A percentile compares a stretch with the other conserved stretches of the same genome.
Conservation (phyloP, 2,113 vertebrate genomes). For the Gnathonemus longibarbis region DNA sequence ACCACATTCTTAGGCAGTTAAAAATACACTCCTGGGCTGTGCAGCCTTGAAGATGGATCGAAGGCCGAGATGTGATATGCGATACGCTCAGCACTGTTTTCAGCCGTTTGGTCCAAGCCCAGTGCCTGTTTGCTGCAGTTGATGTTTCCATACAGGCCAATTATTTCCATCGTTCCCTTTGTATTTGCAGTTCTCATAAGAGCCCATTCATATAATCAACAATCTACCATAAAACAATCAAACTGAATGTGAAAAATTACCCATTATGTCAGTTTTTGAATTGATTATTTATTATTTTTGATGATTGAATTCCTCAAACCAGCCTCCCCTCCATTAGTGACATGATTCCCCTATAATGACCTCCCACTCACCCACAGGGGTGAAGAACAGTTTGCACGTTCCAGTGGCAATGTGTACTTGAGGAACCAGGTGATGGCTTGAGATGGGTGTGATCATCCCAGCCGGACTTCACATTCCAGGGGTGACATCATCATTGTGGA, state of each 20-base stretch:
- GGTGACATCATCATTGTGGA: neutral
- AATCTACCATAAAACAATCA: neutral
- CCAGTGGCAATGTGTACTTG: neutral
- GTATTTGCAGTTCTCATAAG: neutral
- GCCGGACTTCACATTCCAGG: neutral
- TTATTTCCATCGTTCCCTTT: neutral
- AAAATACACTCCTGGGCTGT: slow-evolving; percentile 33
- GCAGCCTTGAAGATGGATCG: slow-evolving; percentile 56
- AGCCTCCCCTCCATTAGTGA: neutral
- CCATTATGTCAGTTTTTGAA: neutral
- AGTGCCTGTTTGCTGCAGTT: neutral
- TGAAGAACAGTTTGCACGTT: neutral
- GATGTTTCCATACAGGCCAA: neutral
- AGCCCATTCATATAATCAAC: neutral
- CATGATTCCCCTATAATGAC: neutral
- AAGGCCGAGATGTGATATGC: slow-evolving; percentile 50
- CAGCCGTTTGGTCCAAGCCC: neutral
- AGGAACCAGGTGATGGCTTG: neutral
- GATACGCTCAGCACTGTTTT: slow-evolving; percentile 52
- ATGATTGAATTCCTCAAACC: neutral
- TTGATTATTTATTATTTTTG: neutral
- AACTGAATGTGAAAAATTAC: neutral
- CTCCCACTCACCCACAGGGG: neutral
- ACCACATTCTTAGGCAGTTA: slow-evolving; percentile 47
- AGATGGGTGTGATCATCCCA: neutral